phyloP scores from a whole-genome alignment of 1,140 invertebrate genomes.

The Pararge aegeria region DNA sequence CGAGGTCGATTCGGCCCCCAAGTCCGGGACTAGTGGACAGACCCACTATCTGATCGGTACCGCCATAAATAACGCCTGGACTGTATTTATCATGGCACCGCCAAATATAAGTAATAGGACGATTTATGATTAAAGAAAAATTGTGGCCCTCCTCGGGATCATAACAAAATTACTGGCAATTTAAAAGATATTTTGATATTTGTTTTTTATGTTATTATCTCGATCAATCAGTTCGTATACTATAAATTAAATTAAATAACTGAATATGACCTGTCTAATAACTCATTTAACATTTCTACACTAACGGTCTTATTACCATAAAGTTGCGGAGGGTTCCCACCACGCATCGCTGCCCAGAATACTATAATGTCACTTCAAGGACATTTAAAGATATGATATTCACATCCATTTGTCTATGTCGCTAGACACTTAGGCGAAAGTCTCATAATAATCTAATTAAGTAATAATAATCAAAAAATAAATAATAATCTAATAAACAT shows the following conservation, averaged over 20 bases:
- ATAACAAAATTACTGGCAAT: constrained; percentile 6
- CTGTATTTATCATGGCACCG: constrained; percentile 65
- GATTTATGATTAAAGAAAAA: constrained; percentile 52
- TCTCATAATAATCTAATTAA: too few species aligned
- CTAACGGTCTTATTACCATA: constrained; percentile 53
- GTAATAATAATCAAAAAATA: too few species aligned
- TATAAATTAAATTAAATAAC: too few species aligned
- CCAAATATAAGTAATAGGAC: constrained; percentile 52
- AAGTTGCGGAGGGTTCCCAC: constrained; percentile 54
- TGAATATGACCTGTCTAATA: too few species aligned
- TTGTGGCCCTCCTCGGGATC: constrained; percentile 20
- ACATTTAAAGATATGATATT: too few species aligned
- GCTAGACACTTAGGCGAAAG: too few species aligned
- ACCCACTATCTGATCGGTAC: constrained; percentile 64
- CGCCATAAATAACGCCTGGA: constrained; percentile 65
- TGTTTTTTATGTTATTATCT: neutral
- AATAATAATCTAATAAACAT: too few species aligned
- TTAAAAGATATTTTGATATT: neutral
- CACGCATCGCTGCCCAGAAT: constrained; percentile 48
- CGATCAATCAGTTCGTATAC: too few species aligned
- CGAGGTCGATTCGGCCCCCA: constrained; percentile 60
- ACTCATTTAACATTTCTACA: too few species aligned
- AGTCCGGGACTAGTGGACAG: constrained; percentile 58
- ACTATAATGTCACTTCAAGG: neutral
- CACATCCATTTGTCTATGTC: too few species aligned